Conservation (phyloP, 2,797 vertebrate species). For the Podarcis siculus region DNA sequence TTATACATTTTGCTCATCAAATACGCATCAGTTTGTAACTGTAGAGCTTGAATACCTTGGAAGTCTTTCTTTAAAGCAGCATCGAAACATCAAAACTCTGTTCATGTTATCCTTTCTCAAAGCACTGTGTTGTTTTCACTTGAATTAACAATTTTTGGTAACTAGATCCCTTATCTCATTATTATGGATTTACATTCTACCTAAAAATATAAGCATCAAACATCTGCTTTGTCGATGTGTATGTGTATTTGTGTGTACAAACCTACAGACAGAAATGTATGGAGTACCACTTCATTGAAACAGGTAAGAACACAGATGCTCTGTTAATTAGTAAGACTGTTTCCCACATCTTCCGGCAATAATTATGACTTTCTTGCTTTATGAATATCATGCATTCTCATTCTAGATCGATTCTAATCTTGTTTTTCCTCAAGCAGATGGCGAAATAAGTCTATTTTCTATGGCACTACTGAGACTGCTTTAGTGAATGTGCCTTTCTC, state of each 20-base stretch:
- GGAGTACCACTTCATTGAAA: conserved; percentile 22
- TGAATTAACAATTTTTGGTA: conserved; percentile 5
- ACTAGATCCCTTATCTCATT: conserved; percentile 20
- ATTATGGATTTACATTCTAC: conserved; percentile 8
- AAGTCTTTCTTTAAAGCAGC: background rate
- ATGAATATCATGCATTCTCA: conserved; percentile 24
- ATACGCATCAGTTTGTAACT: background rate
- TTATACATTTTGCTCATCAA: background rate
- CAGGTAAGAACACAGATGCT: conserved; percentile 17
- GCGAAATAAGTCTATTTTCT: conserved; percentile 29
- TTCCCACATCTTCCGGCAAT: conserved; percentile 29
- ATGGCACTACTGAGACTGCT: conserved; percentile 7
- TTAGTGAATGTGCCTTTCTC: conserved; percentile 19
- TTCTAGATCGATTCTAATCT: conserved; percentile 44
- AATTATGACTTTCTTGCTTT: conserved; percentile 29
- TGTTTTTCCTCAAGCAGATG: background rate
- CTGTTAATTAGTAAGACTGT: background rate
- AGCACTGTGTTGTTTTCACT: background rate
- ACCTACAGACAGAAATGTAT: conserved; percentile 9
- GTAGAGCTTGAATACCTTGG: conserved; percentile 4
- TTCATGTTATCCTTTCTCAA: conserved; percentile 3
- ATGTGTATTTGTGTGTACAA: background rate
- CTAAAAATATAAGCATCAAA: background rate
- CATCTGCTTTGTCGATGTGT: conserved; percentile 15
- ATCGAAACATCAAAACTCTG: conserved; percentile 1